These are phyloP conservation scores for Phallusia fumigata DNA, from an alignment of 23 tunicate species.

Conservation along the genomic window DNA sequence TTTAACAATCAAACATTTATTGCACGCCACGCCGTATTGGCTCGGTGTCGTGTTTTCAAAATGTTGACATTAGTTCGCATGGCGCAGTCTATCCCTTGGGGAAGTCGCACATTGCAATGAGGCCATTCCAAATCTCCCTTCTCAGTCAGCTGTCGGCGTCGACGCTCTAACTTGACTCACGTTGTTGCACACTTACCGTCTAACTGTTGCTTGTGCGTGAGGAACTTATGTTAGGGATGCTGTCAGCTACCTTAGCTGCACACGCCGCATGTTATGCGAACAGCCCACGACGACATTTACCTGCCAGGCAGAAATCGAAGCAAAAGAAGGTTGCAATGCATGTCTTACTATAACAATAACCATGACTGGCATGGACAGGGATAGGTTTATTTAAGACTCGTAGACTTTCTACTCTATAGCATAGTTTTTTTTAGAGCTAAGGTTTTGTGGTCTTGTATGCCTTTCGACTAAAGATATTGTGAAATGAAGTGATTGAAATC, in stretches of 20 bases:
- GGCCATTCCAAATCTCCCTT: background rate
- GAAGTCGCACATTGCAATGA: background rate
- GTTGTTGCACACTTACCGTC: background rate
- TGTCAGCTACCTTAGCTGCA: conserved; percentile 42
- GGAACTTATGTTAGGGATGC: conserved; percentile 24
- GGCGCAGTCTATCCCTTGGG: background rate
- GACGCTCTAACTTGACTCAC: background rate
- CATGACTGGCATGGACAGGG: too few species aligned
- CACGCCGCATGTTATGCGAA: conserved; percentile 17
- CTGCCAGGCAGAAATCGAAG: background rate
- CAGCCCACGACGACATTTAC: background rate
- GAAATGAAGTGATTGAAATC: too few species aligned
- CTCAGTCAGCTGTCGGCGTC: background rate
- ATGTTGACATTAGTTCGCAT: too few species aligned
- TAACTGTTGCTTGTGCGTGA: background rate
- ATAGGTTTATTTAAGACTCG: too few species aligned
- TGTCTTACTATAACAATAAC: background rate
- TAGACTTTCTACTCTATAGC: too few species aligned
- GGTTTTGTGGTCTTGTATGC: too few species aligned
- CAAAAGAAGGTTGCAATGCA: background rate
- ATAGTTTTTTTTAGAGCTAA: too few species aligned
- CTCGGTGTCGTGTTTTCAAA: too few species aligned
- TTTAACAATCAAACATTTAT: too few species aligned
- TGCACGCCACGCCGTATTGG: too few species aligned
- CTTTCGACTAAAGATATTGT: too few species aligned